These are phyloP conservation scores for Amphiprion percula DNA, from an alignment of 2,113 vertebrate species.

Conservation along the genomic window DNA sequence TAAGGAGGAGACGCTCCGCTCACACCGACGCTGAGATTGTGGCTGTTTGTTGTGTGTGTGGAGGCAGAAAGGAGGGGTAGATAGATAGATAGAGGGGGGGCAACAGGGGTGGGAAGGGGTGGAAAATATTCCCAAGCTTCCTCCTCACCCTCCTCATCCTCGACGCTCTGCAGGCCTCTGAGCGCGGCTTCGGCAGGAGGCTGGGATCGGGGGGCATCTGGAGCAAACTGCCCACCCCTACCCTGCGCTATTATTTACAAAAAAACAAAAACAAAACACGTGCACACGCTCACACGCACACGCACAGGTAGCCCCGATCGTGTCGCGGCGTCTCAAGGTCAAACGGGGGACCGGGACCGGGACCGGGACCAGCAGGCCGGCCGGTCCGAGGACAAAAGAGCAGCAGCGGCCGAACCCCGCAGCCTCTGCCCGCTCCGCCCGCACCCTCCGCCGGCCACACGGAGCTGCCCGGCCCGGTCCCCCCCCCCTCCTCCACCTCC, in stretches of 20 bases:
- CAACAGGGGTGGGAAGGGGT: not conserved
- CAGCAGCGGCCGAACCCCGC: constrained; percentile 59
- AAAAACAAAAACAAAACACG: not conserved
- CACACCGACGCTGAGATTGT: constrained; percentile 54
- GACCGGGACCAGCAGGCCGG: not conserved
- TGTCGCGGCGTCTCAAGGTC: constrained; percentile 81
- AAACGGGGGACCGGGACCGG: constrained; percentile 47
- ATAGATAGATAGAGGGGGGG: no score
- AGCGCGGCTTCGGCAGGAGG: constrained; percentile 14
- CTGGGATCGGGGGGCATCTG: constrained; percentile 41
- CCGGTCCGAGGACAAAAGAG: constrained; percentile 60
- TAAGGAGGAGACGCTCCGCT: constrained; percentile 50
- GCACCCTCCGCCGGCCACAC: constrained; percentile 59
- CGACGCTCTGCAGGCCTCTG: constrained; percentile 55
- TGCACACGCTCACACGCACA: constrained; percentile 19
- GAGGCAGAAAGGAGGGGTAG: not conserved
- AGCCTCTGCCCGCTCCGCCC: constrained; percentile 55
- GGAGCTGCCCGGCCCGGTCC: constrained; percentile 60
- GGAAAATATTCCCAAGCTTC: constrained; percentile 38
- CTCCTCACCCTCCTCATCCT: constrained; percentile 43
- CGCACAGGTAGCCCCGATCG: constrained; percentile 52
- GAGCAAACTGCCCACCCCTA: constrained; percentile 25
- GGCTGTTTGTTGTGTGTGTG: constrained; percentile 19
- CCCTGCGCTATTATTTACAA: constrained; percentile 47
- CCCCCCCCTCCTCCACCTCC: not conserved